Evolutionary conservation across 2,113 vertebrate species (phyloP).

Genomic region (Scatophagus argus): DNA sequence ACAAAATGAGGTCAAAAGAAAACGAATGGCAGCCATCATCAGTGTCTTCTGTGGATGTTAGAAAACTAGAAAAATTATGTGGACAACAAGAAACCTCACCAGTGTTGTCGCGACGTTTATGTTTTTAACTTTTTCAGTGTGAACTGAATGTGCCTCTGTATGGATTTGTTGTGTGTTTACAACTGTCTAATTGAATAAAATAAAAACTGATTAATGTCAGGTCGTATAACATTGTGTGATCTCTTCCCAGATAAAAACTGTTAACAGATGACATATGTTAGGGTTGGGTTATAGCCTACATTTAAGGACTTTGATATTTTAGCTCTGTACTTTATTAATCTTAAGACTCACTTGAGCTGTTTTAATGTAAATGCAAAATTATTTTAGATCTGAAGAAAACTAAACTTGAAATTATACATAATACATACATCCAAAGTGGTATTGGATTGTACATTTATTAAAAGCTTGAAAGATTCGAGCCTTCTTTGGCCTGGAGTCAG

Average conservation of each 20-base stretch:
- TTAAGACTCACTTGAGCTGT: not conserved
- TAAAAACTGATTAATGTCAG: slow-evolving; percentile 49
- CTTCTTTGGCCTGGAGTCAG: not conserved
- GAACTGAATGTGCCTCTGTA: slow-evolving; percentile 61
- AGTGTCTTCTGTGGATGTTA: slow-evolving; percentile 24
- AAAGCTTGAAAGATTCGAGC: not conserved
- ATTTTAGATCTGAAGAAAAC: too few relatives aligned
- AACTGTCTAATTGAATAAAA: slow-evolving; percentile 53
- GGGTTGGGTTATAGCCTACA: not conserved
- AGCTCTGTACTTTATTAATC: not conserved
- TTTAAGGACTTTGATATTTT: not conserved
- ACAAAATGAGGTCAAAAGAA: not conserved
- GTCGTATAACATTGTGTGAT: not conserved
- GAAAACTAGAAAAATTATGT: slow-evolving; percentile 1
- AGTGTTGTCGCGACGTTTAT: slow-evolving; percentile 33
- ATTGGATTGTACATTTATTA: not conserved
- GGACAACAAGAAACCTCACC: slow-evolving; percentile 26
- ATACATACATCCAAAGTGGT: too few relatives aligned
- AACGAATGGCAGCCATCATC: not conserved
- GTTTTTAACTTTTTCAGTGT: slow-evolving; percentile 52
- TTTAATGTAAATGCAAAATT: not conserved
- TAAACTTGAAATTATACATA: not conserved
- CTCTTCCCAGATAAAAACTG: not conserved
- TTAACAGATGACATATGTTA: not conserved
- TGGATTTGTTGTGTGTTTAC: slow-evolving; percentile 53